A percentile compares a stretch with the other conserved stretches of the same genome.
phyloP scores from a whole-genome alignment of 1,140 invertebrate genomes.

The Conopomorpha cramerella region DNA sequence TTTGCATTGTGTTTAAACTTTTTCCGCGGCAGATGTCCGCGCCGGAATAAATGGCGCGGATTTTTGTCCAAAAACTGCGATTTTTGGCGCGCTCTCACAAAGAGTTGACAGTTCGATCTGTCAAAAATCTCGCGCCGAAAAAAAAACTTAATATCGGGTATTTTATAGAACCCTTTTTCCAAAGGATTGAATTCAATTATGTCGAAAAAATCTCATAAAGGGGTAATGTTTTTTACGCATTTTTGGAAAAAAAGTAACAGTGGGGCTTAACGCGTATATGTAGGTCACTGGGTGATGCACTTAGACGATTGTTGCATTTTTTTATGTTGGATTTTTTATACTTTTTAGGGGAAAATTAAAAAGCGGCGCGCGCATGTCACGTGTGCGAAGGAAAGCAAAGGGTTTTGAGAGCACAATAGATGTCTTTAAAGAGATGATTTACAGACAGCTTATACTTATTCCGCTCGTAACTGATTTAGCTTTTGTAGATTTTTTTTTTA shows the following conservation, averaged over 20 bases:
- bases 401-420: too few species aligned
- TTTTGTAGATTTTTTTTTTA: too few species aligned
- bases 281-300: conserved; percentile 44
- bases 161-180: conserved; percentile 50
- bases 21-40: conserved; percentile 43
- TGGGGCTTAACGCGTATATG: conserved; percentile 29
- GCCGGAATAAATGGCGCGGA: conserved; percentile 48
- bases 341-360: conserved; percentile 24
- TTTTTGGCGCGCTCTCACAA: conserved; percentile 32
- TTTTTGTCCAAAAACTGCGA: conserved; percentile 55
- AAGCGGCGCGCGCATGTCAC: conserved; percentile 44
- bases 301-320: conserved; percentile 39
- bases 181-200: conserved; percentile 56
- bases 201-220: conserved; percentile 36
- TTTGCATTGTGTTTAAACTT: conserved; percentile 55
- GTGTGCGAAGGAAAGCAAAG: conserved; percentile 35
- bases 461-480: too few species aligned
- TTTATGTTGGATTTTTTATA: conserved; percentile 25
- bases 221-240: conserved; percentile 41
- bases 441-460: too few species aligned
- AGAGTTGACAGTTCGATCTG: conserved; percentile 29
- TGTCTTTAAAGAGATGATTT: too few species aligned
- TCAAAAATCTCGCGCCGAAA: conserved; percentile 14
- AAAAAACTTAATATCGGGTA: conserved; percentile 38
- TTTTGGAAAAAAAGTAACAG: conserved; percentile 29